Conservation (phyloP, 1,140 invertebrate genomes). For the Pinna nobilis region DNA sequence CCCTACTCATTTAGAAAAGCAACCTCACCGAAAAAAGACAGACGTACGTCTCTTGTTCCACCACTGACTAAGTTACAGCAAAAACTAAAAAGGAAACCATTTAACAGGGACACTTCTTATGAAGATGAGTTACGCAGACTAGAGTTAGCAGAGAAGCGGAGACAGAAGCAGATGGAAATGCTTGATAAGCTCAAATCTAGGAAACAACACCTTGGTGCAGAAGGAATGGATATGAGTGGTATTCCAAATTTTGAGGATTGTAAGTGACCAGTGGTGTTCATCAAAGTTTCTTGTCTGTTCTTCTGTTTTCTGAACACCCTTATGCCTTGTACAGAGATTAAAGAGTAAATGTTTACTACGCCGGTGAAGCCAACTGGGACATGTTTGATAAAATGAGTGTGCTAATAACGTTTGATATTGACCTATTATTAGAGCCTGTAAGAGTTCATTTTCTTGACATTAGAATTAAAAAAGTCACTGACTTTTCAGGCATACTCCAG, state of each 20-base stretch:
- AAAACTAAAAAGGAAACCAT: constrained; percentile 37
- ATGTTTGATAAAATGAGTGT: too few species aligned
- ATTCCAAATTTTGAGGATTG: constrained; percentile 64
- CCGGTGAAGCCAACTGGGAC: too few species aligned
- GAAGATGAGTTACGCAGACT: constrained; percentile 56
- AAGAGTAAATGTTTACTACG: too few species aligned
- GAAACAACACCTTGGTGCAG: constrained; percentile 16
- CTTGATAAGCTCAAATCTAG: constrained; percentile 51
- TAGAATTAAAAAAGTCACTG: too few species aligned
- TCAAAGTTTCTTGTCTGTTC: too few species aligned
- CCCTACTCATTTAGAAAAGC: not conserved
- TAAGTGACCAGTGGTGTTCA: too few species aligned
- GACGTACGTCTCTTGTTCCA: not conserved
- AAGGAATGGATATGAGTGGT: constrained; percentile 40
- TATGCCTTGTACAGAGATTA: too few species aligned
- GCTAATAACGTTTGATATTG: too few species aligned
- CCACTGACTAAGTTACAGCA: constrained; percentile 25
- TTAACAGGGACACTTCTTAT: constrained; percentile 54
- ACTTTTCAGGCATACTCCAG: too few species aligned
- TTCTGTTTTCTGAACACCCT: not conserved
- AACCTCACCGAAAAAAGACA: not conserved
- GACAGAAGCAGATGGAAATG: constrained; percentile 55
- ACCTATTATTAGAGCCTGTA: too few species aligned
- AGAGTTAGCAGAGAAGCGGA: constrained; percentile 61
- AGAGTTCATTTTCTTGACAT: too few species aligned